Conservation (phyloP, 2,113 vertebrate genomes). For the Megaptera novaeangliae region DNA sequence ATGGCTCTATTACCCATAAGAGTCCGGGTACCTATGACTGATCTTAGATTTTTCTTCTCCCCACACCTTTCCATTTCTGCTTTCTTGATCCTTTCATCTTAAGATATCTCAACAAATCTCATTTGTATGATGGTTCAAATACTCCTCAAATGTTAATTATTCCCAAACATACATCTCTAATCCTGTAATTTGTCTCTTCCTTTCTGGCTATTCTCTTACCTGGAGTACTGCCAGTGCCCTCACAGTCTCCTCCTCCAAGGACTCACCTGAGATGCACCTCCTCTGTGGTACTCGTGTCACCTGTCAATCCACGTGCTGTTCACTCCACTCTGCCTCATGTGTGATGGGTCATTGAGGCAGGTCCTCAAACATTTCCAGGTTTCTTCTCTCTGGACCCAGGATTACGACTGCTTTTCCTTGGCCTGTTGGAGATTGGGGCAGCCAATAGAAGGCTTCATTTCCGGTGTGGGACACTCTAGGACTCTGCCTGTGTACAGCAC, state of each 20-base stretch:
- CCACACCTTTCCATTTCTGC: not conserved
- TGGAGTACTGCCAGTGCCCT: rapidly evolving
- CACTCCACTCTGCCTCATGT: not conserved
- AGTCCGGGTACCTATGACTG: rapidly evolving
- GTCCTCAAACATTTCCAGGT: not conserved
- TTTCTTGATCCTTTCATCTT: not conserved
- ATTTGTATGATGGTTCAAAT: not conserved
- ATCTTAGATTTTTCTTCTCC: not conserved
- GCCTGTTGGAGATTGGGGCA: no score
- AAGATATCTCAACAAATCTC: not conserved
- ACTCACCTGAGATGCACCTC: rapidly evolving
- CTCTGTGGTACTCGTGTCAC: rapidly evolving
- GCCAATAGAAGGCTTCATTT: not conserved
- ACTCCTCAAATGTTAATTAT: no score
- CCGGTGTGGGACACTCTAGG: rapidly evolving
- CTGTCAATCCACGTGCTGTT: rapidly evolving
- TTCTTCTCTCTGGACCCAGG: not conserved
- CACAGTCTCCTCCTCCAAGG: not conserved
- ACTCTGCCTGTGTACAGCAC: not conserved
- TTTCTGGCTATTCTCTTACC: not conserved
- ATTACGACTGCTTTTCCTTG: not conserved
- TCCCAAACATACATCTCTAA: not conserved
- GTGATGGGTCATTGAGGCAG: not conserved
- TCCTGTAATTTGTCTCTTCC: not conserved
- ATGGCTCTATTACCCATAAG: not conserved